Percentiles rank a stretch among this genome's conserved stretches.
Evolutionary conservation across 2,797 vertebrate species (phyloP).

Genomic region (Columba guinea): DNA sequence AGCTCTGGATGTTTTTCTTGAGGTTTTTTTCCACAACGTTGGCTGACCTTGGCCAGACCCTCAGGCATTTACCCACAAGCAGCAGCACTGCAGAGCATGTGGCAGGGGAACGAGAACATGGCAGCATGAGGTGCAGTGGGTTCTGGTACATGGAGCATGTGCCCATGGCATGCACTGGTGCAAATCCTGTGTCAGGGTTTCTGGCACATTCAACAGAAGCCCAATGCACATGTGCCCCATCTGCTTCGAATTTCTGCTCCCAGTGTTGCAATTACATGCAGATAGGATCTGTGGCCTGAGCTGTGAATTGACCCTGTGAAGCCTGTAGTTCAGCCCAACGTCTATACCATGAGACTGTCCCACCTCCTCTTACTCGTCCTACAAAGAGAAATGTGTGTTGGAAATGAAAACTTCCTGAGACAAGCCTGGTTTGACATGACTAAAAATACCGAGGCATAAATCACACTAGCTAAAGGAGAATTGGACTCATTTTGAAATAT

Average conservation of each 20-base stretch:
- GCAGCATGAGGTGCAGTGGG: background rate
- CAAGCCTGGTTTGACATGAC: background rate
- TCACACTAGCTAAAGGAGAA: background rate
- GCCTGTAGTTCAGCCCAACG: background rate
- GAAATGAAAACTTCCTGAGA: background rate
- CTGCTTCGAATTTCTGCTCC: background rate
- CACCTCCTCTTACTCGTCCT: background rate
- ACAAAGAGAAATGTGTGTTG: background rate
- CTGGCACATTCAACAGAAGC: background rate
- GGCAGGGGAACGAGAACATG: background rate
- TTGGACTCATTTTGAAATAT: background rate
- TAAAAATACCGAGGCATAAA: background rate
- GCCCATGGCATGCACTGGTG: fast-evolving
- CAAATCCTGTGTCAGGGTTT: background rate
- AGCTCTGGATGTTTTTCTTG: background rate
- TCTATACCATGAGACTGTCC: background rate
- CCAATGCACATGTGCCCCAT: background rate
- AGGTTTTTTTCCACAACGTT: background rate
- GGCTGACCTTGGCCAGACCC: background rate
- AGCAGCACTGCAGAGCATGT: background rate
- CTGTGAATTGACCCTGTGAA: fast-evolving
- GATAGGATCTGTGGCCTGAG: background rate
- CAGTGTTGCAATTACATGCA: background rate
- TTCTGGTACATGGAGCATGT: background rate
- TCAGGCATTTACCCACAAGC: background rate